Conservation (phyloP, 2,797 vertebrate genomes). For the Gymnodraco acuticeps region DNA sequence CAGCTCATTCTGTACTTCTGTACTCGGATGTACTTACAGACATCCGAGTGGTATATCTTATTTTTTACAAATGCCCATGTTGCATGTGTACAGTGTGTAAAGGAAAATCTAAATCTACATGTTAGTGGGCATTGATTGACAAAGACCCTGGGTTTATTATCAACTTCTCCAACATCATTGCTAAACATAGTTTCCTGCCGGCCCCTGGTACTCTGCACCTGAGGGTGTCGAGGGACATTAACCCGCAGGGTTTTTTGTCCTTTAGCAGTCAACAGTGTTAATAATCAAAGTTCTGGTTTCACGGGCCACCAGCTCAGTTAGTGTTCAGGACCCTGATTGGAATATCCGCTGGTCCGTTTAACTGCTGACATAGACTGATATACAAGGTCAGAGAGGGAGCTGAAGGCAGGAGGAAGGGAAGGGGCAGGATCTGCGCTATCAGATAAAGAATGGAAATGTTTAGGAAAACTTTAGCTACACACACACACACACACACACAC, state of each 20-base stretch:
- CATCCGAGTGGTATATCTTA: background rate
- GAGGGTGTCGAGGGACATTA: slow-evolving; percentile 67
- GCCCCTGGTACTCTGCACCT: slow-evolving; percentile 23
- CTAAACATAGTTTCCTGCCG: slow-evolving; percentile 30
- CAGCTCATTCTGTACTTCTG: background rate
- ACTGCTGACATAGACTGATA: slow-evolving; percentile 83
- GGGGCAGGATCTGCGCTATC: slow-evolving; percentile 79
- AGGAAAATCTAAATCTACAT: background rate
- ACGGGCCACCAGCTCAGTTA: slow-evolving; percentile 88
- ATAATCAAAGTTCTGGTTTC: slow-evolving; percentile 93
- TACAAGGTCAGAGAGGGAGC: slow-evolving; percentile 79
- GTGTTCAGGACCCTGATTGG: slow-evolving; percentile 87
- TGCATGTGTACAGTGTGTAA: background rate
- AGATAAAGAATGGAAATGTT: slow-evolving; percentile 85
- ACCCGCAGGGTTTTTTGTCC: slow-evolving; percentile 84
- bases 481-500: slow-evolving; percentile 19
- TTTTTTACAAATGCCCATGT: background rate
- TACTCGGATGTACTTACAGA: background rate
- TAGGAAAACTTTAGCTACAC: slow-evolving; percentile 50
- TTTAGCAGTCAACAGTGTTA: slow-evolving; percentile 88
- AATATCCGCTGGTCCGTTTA: slow-evolving; percentile 88
- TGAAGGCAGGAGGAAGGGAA: slow-evolving; percentile 67
- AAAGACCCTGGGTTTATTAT: slow-evolving; percentile 36
- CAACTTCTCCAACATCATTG: slow-evolving; percentile 36
- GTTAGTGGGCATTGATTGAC: background rate